Conservation (phyloP, 2,113 vertebrate species). For the Orthonyx spaldingii region DNA sequence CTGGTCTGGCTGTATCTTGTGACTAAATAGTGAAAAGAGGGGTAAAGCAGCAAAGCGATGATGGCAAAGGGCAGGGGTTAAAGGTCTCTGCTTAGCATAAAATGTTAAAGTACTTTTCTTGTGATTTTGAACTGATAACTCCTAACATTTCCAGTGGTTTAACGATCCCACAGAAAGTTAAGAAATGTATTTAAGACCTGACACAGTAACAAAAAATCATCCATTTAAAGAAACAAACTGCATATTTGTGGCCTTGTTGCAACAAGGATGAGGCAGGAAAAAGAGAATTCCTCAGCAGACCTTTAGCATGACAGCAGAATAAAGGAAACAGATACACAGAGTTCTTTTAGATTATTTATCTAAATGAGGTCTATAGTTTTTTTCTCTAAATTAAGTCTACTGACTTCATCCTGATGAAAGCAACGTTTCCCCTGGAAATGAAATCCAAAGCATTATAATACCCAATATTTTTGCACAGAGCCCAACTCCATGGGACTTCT, state of each 20-base stretch:
- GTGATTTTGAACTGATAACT: neutral
- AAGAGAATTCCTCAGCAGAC: neutral
- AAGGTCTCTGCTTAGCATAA: neutral
- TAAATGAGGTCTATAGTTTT: no score
- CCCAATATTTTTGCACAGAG: neutral
- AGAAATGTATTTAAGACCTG: neutral
- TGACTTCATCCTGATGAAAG: neutral
- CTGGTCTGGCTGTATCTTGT: neutral
- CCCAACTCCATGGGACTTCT: neutral
- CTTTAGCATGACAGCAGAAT: neutral
- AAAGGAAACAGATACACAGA: neutral
- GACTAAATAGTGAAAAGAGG: neutral
- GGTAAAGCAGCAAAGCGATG: neutral
- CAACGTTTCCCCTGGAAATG: neutral
- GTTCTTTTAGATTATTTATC: neutral
- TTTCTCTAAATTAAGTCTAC: no score
- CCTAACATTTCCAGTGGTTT: neutral
- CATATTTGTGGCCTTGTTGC: neutral
- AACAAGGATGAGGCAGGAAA: neutral
- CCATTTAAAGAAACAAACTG: neutral
- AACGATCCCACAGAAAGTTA: neutral
- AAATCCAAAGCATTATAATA: neutral
- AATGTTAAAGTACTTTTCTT: neutral
- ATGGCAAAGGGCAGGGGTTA: neutral
- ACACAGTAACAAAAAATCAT: neutral